A percentile compares a stretch with the other conserved stretches of the same genome.
Evolutionary conservation across 2,888 invertebrate genomes (phyloP).

Genomic region (Heliconius aoede): DNA sequence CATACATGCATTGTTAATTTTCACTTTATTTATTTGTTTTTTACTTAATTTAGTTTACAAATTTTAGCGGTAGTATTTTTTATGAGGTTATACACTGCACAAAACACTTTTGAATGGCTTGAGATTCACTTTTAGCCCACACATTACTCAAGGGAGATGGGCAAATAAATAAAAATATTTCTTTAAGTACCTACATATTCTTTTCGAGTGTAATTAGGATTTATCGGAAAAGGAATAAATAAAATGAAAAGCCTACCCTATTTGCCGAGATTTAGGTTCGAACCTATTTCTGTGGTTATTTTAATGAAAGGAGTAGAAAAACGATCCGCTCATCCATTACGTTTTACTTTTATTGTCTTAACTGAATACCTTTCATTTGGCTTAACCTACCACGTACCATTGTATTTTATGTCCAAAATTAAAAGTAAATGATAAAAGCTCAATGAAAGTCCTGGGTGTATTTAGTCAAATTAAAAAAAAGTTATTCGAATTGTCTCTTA

Average conservation of each 20-base stretch:
- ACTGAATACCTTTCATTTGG: conserved; percentile 30
- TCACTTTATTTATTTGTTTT: no score
- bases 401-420: conserved; percentile 23
- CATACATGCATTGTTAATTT: background rate
- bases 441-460: background rate
- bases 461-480: background rate
- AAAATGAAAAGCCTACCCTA: conserved; percentile 19
- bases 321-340: conserved; percentile 35
- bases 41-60: no score
- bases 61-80: background rate
- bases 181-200: background rate
- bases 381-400: conserved; percentile 19
- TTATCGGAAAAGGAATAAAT: conserved; percentile 26
- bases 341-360: conserved; percentile 34
- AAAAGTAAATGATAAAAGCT: background rate
- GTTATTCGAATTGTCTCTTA: conserved; percentile 45
- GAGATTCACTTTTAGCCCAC: background rate
- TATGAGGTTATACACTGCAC: background rate
- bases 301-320: conserved; percentile 32
- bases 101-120: background rate
- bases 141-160: background rate
- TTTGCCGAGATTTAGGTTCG: conserved; percentile 26
- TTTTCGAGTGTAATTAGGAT: conserved; percentile 13
- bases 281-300: conserved; percentile 25
- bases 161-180: conserved; percentile 6